Conservation (phyloP, 1,140 invertebrate species). For the Drosophila seguyi region DNA sequence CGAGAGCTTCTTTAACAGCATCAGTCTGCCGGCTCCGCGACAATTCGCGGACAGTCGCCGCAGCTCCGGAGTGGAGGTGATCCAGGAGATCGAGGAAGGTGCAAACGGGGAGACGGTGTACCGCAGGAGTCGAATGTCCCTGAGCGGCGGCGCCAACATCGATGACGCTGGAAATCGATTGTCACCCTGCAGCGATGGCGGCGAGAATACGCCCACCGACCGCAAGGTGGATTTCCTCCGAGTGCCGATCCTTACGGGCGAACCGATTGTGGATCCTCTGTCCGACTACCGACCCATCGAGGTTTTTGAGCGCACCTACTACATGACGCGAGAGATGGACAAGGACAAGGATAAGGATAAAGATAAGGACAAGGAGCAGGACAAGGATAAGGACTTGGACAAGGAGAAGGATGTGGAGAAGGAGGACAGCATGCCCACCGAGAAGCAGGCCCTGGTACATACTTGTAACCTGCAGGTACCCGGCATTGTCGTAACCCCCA, state of each 20-base stretch:
- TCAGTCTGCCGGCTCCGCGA: slow-evolving; percentile 88
- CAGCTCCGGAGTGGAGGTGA: slow-evolving; percentile 88
- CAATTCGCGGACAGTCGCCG: slow-evolving; percentile 91
- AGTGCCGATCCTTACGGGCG: slow-evolving; percentile 72
- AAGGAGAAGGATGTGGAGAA: slow-evolving; percentile 43
- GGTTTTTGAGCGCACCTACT: slow-evolving; percentile 83
- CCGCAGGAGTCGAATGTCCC: slow-evolving; percentile 69
- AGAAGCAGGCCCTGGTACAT: slow-evolving; percentile 66
- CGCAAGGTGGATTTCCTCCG: slow-evolving; percentile 77
- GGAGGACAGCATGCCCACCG: slow-evolving; percentile 37
- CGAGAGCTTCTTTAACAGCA: slow-evolving; percentile 86
- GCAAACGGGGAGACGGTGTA: slow-evolving; percentile 69
- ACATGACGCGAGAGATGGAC: slow-evolving; percentile 75
- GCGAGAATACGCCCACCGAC: slow-evolving; percentile 56
- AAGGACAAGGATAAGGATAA: slow-evolving; percentile 46
- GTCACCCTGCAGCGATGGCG: slow-evolving; percentile 60
- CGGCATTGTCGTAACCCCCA: slow-evolving; percentile 70
- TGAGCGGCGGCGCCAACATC: slow-evolving; percentile 76
- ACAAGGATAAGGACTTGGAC: slow-evolving; percentile 29
- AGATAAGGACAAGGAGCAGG: slow-evolving; percentile 36
- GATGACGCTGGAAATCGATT: slow-evolving; percentile 76
- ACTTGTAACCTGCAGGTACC: slow-evolving; percentile 83
- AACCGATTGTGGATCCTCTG: slow-evolving; percentile 74
- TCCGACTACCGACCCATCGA: slow-evolving; percentile 80
- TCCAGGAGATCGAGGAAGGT: slow-evolving; percentile 80